A percentile compares a stretch with the other conserved stretches of the same genome.
Evolutionary conservation across 1,140 invertebrate species (phyloP).

Genomic region (Drosophila repletoides): DNA sequence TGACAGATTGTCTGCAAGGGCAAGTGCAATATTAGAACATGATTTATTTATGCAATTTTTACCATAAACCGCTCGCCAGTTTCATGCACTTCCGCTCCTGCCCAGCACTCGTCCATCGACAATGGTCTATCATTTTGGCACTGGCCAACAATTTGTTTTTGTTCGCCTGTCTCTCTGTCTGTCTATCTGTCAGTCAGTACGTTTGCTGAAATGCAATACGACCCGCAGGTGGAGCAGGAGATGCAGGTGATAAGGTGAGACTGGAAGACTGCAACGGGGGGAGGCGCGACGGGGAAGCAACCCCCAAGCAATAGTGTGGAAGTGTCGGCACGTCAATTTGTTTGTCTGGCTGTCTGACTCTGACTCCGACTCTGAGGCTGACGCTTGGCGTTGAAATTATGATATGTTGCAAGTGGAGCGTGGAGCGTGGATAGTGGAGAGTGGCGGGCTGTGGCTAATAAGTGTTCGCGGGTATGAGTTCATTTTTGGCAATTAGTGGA

Average conservation of each 20-base stretch:
- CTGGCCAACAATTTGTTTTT: constrained; percentile 65
- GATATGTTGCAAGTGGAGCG: constrained; percentile 43
- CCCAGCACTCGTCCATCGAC: constrained; percentile 34
- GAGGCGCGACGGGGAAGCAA: no score
- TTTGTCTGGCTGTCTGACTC: constrained; percentile 50
- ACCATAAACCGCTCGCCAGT: constrained; percentile 51
- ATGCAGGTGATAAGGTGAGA: no score
- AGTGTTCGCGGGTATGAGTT: constrained; percentile 47
- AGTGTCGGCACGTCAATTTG: constrained; percentile 77
- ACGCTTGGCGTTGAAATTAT: constrained; percentile 59
- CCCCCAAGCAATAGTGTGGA: constrained; percentile 42
- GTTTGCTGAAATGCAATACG: constrained; percentile 35
- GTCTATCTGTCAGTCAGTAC: constrained; percentile 10
- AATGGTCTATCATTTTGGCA: constrained; percentile 73
- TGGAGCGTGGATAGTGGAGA: constrained; percentile 50
- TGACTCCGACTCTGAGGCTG: constrained; percentile 4
- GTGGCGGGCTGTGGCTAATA: constrained; percentile 48
- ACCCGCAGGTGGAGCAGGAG: no score
- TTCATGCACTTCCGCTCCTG: constrained; percentile 16
- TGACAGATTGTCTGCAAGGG: constrained; percentile 75
- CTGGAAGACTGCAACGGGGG: no score
- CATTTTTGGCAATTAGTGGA: constrained; percentile 56
- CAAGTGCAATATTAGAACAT: constrained; percentile 82
- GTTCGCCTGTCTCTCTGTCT: constrained; percentile 5
- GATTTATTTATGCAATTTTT: constrained; percentile 82